These are phyloP conservation scores for Lynx canadensis DNA, from an alignment of 2,113 vertebrate species.

Conservation along the genomic window DNA sequence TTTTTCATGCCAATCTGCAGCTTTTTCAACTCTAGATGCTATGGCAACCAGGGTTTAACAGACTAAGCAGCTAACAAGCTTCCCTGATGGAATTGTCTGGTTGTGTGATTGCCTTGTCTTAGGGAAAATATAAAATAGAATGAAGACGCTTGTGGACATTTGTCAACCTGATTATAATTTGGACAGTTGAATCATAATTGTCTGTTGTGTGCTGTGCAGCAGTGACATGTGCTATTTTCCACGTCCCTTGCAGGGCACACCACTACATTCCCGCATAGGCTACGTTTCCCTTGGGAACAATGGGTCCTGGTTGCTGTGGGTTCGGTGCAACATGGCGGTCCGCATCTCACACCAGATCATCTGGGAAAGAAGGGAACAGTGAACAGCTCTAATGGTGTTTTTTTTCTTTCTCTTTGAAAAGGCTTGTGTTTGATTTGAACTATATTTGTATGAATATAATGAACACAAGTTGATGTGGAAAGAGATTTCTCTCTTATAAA, in stretches of 20 bases:
- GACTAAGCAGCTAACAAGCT: constrained; percentile 95
- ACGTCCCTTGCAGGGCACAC: constrained; percentile 75
- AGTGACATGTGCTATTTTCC: constrained; percentile 85
- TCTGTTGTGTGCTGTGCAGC: constrained; percentile 87
- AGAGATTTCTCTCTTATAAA: constrained; percentile 53
- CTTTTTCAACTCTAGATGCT: constrained; percentile 95
- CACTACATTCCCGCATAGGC: constrained; percentile 80
- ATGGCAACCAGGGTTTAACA: constrained; percentile 96
- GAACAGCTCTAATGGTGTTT: not conserved
- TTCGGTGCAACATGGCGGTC: constrained; percentile 81
- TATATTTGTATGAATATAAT: constrained; percentile 69
- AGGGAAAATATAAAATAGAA: constrained; percentile 92
- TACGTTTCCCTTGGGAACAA: constrained; percentile 82
- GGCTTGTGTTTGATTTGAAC: constrained; percentile 62
- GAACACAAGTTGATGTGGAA: constrained; percentile 59
- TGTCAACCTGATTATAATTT: constrained; percentile 93
- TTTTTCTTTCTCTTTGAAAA: constrained; percentile 31
- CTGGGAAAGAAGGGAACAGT: constrained; percentile 67
- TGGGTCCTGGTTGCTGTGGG: constrained; percentile 75
- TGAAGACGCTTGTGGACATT: constrained; percentile 90
- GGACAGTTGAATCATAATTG: constrained; percentile 91
- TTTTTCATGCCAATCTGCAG: constrained; percentile 96
- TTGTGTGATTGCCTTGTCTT: constrained; percentile 94
- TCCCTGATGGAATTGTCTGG: constrained; percentile 95
- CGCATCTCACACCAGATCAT: constrained; percentile 76